Conservation (phyloP, 2,888 invertebrate genomes). For the Gasteruption jaculator region DNA sequence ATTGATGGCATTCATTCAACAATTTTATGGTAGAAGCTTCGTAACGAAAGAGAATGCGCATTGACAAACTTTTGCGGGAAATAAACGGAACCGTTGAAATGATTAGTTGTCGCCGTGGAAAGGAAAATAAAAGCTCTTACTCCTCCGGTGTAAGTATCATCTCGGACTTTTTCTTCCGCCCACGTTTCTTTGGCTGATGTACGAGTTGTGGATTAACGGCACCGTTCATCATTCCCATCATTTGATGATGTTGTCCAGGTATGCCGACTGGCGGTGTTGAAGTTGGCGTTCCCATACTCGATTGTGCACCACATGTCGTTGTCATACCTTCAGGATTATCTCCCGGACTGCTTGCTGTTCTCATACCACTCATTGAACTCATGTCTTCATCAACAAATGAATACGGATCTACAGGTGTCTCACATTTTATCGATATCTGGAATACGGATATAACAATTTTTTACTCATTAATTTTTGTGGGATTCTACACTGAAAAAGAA, state of each 20-base stretch:
- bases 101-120: too few relatives aligned
- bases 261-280: constrained; percentile 40
- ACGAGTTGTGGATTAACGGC: constrained; percentile 42
- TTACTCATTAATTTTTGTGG: too few relatives aligned
- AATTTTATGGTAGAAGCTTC: background rate
- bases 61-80: background rate
- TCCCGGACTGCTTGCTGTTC: constrained; percentile 53
- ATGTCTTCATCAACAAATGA: constrained; percentile 81
- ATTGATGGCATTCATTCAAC: too few relatives aligned
- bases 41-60: background rate
- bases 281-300: constrained; percentile 39
- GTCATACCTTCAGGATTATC: constrained; percentile 45
- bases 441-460: too few relatives aligned
- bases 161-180: constrained; percentile 75
- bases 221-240: constrained; percentile 44
- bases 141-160: constrained; percentile 53
- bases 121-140: constrained; percentile 38
- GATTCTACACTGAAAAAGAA: too few relatives aligned
- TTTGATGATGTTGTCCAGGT: constrained; percentile 37
- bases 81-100: background rate
- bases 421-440: constrained; percentile 56
- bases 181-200: constrained; percentile 71
- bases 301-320: constrained; percentile 38
- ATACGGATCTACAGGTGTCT: constrained; percentile 72
- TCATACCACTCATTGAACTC: constrained; percentile 58